phyloP scores from a whole-genome alignment of 1,140 invertebrate species.

The Atta cephalotes region DNA sequence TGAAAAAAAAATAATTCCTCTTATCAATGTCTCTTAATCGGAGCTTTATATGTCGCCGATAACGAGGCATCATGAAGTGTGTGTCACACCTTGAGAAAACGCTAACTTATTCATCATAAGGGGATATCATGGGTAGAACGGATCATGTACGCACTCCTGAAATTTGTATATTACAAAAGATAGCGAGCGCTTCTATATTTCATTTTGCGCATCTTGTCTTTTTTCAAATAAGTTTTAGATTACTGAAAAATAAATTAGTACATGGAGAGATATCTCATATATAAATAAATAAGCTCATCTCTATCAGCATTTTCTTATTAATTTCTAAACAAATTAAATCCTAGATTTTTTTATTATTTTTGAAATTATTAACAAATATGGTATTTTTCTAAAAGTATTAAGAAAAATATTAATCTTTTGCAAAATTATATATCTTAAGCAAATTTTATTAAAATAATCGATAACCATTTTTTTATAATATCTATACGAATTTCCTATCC shows the following conservation, averaged over 20 bases:
- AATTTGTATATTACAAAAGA: slow-evolving; percentile 2
- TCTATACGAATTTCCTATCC: neutral
- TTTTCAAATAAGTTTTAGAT: slow-evolving; percentile 24
- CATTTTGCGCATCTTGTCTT: neutral
- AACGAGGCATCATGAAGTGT: slow-evolving; percentile 1
- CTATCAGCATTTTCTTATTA: slow-evolving; percentile 29
- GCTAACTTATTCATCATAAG: neutral
- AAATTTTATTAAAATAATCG: slow-evolving; percentile 1
- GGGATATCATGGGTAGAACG: slow-evolving; percentile 7
- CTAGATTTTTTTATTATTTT: neutral
- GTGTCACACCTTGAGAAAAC: slow-evolving; percentile 24
- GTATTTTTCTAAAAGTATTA: too few relatives aligned
- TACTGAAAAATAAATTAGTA: slow-evolving; percentile 65
- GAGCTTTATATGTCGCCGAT: slow-evolving; percentile 34
- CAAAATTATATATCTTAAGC: neutral
- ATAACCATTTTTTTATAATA: neutral
- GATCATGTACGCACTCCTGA: neutral
- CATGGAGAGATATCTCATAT: slow-evolving; percentile 48
- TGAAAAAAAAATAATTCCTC: slow-evolving; percentile 2
- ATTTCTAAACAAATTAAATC: neutral
- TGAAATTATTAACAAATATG: neutral
- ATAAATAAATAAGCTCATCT: slow-evolving; percentile 65
- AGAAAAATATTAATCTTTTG: too few relatives aligned
- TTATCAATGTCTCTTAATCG: slow-evolving; percentile 60
- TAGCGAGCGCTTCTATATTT: neutral